Conservation (phyloP, 2,888 invertebrate species). For the Caenorhabditis sinica region DNA sequence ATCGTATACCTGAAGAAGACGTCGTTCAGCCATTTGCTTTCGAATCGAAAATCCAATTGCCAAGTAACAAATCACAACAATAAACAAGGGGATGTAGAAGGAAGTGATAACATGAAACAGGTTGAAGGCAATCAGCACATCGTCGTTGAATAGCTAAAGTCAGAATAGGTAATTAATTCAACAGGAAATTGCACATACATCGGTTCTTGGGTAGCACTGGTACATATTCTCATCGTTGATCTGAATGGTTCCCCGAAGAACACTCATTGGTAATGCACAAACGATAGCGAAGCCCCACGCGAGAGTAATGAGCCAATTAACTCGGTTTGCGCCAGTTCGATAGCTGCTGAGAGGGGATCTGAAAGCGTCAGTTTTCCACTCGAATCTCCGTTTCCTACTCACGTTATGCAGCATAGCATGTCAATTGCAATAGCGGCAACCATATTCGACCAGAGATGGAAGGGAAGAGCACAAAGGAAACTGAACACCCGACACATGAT, state of each 20-base stretch:
- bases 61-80: slow-evolving; percentile 77
- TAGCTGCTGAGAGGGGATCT: slow-evolving; percentile 79
- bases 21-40: slow-evolving; percentile 73
- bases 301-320: slow-evolving; percentile 73
- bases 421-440: slow-evolving; percentile 81
- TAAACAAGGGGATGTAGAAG: slow-evolving; percentile 79
- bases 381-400: slow-evolving; percentile 30
- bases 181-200: slow-evolving; percentile 50
- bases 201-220: slow-evolving; percentile 76
- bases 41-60: slow-evolving; percentile 75
- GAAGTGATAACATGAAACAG: slow-evolving; percentile 79
- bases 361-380: slow-evolving; percentile 50
- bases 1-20: slow-evolving; percentile 58
- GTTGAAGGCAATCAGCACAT: slow-evolving; percentile 73
- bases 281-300: slow-evolving; percentile 76
- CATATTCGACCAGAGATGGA: slow-evolving; percentile 82
- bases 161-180: not conserved
- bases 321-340: slow-evolving; percentile 73
- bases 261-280: slow-evolving; percentile 77
- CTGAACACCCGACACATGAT: slow-evolving; percentile 78
- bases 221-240: slow-evolving; percentile 68
- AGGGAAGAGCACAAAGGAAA: slow-evolving; percentile 78
- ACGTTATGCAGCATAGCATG: slow-evolving; percentile 81
- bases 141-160: slow-evolving; percentile 65
- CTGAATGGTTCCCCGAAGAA: slow-evolving; percentile 68